These are phyloP conservation scores for Orthosia gothica DNA, from an alignment of 2,888 invertebrate species.

Conservation along the genomic window DNA sequence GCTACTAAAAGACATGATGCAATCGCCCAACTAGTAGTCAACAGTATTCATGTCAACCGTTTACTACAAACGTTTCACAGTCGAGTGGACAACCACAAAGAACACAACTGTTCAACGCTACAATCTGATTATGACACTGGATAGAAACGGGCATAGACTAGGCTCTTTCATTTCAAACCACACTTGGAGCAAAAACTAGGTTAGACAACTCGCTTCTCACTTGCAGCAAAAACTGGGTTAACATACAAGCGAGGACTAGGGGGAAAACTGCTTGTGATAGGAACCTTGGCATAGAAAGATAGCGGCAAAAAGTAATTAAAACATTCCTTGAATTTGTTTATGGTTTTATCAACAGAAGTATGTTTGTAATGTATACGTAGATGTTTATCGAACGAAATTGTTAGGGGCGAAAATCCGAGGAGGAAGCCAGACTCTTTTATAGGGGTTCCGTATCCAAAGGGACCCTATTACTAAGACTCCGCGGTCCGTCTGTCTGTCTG, in stretches of 20 bases:
- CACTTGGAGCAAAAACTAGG: conserved; percentile 45
- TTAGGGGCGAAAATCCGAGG: not conserved
- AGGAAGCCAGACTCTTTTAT: not conserved
- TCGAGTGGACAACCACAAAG: conserved; percentile 56
- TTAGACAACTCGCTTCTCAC: conserved; percentile 30
- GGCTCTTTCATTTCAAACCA: conserved; percentile 45
- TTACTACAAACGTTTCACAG: conserved; percentile 56
- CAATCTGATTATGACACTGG: conserved; percentile 57
- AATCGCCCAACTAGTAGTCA: conserved; percentile 26
- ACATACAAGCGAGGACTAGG: conserved; percentile 13
- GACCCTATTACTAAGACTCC: no score
- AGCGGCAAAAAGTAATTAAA: conserved; percentile 4
- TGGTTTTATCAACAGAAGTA: conserved; percentile 1
- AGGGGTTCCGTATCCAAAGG: no score
- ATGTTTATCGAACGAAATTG: not conserved
- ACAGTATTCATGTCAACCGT: conserved; percentile 39
- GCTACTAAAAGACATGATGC: conserved; percentile 9
- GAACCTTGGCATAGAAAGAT: conserved; percentile 48
- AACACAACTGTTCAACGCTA: conserved; percentile 20
- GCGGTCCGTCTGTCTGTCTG: no score
- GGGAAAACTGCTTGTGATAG: conserved; percentile 6
- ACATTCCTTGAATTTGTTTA: conserved; percentile 13
- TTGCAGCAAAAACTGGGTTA: conserved; percentile 50
- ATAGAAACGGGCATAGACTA: conserved; percentile 44
- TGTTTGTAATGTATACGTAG: not conserved